phyloP scores from a whole-genome alignment of 2,113 vertebrate species.

The Eidolon helvum region DNA sequence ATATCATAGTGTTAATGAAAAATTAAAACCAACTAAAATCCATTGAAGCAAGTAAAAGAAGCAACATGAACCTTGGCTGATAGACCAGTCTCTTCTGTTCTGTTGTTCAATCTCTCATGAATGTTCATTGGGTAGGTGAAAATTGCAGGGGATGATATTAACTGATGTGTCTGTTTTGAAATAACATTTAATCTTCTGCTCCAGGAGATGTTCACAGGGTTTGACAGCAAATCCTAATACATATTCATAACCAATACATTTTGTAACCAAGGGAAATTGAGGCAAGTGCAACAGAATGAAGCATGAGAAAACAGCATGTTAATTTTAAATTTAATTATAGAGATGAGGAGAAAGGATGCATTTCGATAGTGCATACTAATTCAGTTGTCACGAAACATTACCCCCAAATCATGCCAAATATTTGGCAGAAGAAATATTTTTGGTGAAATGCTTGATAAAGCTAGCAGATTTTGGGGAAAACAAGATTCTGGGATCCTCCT shows the following conservation, averaged over 20 bases:
- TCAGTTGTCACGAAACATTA: constrained; percentile 60
- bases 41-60: constrained; percentile 11
- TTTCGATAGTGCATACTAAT: constrained; percentile 44
- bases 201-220: not conserved
- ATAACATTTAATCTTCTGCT: constrained; percentile 48
- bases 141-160: constrained; percentile 1
- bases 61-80: not conserved
- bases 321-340: constrained; percentile 76
- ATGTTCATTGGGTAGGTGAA: constrained; percentile 19
- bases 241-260: constrained; percentile 31
- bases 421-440: constrained; percentile 66
- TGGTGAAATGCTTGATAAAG: constrained; percentile 35
- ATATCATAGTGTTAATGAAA: not conserved
- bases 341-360: not conserved
- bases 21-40: not conserved
- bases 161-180: constrained; percentile 28
- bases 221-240: constrained; percentile 42
- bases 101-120: not conserved
- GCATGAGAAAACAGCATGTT: constrained; percentile 57
- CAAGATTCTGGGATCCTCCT: not conserved
- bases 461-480: constrained; percentile 23
- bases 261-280: constrained; percentile 56
- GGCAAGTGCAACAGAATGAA: constrained; percentile 14
- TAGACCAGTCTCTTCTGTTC: not conserved
- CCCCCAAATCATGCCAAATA: not conserved